Evolutionary conservation across 2,797 vertebrate species (phyloP).

Genomic region (Tarsius wallacei): DNA sequence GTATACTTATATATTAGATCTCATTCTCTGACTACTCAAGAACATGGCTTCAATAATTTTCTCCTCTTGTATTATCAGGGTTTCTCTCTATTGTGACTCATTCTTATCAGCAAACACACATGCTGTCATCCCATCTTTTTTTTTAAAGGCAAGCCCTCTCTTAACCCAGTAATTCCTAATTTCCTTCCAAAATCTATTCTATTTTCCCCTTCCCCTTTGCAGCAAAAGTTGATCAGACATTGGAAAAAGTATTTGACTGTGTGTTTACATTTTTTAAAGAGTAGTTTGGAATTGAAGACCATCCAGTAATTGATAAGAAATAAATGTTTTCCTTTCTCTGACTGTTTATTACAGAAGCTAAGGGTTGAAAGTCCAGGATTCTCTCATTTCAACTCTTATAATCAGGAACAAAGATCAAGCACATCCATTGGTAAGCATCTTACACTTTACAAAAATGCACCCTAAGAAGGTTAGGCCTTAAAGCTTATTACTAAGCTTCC

Average conservation of each 20-base stretch:
- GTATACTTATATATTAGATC: background rate
- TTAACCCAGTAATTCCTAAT: background rate
- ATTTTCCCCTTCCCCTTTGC: background rate
- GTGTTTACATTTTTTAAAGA: constrained; percentile 25
- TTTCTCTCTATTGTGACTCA: constrained; percentile 34
- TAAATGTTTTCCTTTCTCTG: background rate
- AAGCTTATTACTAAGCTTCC: background rate
- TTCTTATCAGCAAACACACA: background rate
- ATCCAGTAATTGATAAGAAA: constrained; percentile 18
- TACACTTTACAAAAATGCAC: background rate
- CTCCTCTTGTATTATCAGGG: background rate
- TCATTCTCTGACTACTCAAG: background rate
- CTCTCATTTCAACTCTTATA: constrained; percentile 68
- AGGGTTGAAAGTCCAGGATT: constrained; percentile 73
- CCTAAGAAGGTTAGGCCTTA: background rate
- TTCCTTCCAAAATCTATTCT: background rate
- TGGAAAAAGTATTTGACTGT: background rate
- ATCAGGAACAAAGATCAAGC: constrained; percentile 71
- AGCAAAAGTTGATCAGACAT: background rate
- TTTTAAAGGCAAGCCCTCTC: background rate
- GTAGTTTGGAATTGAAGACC: background rate
- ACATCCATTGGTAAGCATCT: constrained; percentile 86
- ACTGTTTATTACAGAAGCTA: constrained; percentile 82
- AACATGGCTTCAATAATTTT: background rate
- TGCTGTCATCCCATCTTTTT: background rate